Conservation (phyloP, 2,113 vertebrate genomes). For the Urocynchramus pylzowi region DNA sequence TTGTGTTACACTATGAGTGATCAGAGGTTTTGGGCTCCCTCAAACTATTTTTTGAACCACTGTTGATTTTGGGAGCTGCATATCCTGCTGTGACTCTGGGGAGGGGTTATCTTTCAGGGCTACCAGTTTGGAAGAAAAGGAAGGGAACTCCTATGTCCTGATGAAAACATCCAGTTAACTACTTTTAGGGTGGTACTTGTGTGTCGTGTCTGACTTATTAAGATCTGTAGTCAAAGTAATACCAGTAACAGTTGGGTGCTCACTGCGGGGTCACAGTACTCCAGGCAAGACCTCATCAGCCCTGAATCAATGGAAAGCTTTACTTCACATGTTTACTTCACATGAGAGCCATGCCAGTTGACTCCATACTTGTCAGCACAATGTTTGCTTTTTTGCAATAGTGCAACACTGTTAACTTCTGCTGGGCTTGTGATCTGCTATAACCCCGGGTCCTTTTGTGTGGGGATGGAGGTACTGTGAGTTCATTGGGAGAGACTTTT, state of each 20-base stretch:
- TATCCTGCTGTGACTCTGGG: not conserved
- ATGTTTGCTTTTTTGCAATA: slow-evolving; percentile 22
- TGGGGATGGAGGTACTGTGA: not conserved
- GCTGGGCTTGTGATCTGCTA: not conserved
- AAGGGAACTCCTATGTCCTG: not conserved
- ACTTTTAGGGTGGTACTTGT: not conserved
- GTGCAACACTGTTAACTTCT: not conserved
- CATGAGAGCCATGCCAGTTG: not conserved
- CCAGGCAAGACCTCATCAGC: not conserved
- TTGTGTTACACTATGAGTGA: not conserved
- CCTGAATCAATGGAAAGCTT: not conserved
- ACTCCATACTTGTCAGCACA: not conserved
- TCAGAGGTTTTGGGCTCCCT: not conserved
- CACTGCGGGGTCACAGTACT: not conserved
- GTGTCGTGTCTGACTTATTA: not conserved
- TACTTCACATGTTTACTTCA: not conserved
- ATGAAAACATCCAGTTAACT: not conserved
- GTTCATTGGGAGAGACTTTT: not conserved
- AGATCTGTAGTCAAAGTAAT: accelerated
- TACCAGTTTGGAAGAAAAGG: not conserved
- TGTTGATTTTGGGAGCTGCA: not conserved
- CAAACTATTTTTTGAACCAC: not conserved
- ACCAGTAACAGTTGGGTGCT: not conserved
- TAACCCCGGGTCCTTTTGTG: not conserved
- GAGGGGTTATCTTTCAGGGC: not conserved